Percentiles rank a stretch among this genome's conserved stretches.
These are phyloP conservation scores for Caradrina clavipalpis DNA, from an alignment of 2,888 invertebrate species.

Conservation along the genomic window DNA sequence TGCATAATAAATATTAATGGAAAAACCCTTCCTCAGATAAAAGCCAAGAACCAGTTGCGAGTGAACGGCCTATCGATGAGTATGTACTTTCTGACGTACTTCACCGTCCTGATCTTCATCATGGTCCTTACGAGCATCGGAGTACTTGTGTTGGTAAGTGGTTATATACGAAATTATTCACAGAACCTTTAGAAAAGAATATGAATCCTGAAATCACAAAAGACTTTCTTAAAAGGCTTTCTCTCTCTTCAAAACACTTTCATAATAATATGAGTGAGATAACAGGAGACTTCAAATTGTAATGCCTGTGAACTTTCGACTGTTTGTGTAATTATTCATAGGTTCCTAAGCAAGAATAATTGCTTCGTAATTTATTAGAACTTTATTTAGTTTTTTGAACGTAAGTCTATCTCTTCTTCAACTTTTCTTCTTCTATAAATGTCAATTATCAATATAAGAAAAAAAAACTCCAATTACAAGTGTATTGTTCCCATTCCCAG, in stretches of 20 bases:
- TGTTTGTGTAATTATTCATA: not conserved
- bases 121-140: conserved; percentile 93
- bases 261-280: not conserved
- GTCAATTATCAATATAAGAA: too few species aligned
- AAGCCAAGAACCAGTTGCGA: conserved; percentile 95
- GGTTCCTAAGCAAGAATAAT: not conserved
- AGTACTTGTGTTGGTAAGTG: conserved; percentile 89
- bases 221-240: not conserved
- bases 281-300: not conserved
- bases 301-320: too few species aligned
- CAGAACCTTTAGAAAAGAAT: too few species aligned
- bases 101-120: conserved; percentile 93
- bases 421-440: too few species aligned
- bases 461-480: not conserved
- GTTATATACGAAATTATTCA: too few species aligned
- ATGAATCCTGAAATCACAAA: not conserved
- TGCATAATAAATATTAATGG: not conserved
- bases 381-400: too few species aligned
- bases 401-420: too few species aligned
- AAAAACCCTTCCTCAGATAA: conserved; percentile 91
- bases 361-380: not conserved
- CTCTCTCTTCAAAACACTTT: not conserved
- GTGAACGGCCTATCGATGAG: conserved; percentile 95
- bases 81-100: conserved; percentile 94
- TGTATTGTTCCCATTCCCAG: conserved; percentile 71